A percentile compares a stretch with the other conserved stretches of the same genome.
Conservation (phyloP, 2,888 invertebrate species). For the Tribolium freemani region DNA sequence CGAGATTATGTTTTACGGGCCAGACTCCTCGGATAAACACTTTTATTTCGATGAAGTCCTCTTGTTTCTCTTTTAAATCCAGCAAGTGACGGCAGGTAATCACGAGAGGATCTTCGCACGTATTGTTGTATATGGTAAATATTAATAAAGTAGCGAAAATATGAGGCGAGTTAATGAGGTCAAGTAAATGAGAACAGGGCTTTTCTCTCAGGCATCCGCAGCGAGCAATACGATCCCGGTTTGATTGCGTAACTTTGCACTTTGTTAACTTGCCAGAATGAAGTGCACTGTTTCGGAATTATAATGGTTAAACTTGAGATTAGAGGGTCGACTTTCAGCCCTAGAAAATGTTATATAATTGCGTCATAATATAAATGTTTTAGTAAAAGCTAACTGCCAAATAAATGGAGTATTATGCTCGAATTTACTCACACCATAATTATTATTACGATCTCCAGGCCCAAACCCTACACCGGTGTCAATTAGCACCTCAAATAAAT, state of each 20-base stretch:
- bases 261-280: constrained; percentile 64
- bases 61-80: constrained; percentile 18
- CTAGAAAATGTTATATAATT: constrained; percentile 60
- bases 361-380: constrained; percentile 55
- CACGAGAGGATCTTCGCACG: background rate
- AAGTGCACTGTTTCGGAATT: constrained; percentile 66
- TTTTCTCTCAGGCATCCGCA: constrained; percentile 54
- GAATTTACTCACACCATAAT: constrained; percentile 48
- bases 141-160: constrained; percentile 45
- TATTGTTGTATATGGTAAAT: constrained; percentile 29
- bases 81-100: constrained; percentile 15
- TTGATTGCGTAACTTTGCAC: constrained; percentile 67
- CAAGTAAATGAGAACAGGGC: constrained; percentile 54
- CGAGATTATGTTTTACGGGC: constrained; percentile 38
- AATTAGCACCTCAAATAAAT: no score
- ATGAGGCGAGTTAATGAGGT: constrained; percentile 49
- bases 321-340: constrained; percentile 58
- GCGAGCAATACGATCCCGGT: constrained; percentile 55
- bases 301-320: constrained; percentile 65
- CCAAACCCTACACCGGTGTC: background rate
- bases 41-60: constrained; percentile 38
- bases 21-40: constrained; percentile 32
- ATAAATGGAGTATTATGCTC: constrained; percentile 59
- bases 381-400: constrained; percentile 53
- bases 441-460: constrained; percentile 14